phyloP scores from a whole-genome alignment of 1,140 invertebrate species.

The Tetragnatha versicolor region DNA sequence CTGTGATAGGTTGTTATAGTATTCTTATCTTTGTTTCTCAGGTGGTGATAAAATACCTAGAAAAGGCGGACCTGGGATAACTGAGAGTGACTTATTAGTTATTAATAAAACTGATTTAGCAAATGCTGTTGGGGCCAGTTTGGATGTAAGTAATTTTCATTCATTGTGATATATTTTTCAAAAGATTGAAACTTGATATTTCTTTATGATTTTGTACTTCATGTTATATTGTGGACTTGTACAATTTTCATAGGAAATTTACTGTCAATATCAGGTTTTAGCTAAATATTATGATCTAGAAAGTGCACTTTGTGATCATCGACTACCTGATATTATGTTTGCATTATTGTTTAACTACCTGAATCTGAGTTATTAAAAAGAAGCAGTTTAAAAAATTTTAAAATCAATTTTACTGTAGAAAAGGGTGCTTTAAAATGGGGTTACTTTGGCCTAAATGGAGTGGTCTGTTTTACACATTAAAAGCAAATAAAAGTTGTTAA shows the following conservation, averaged over 20 bases:
- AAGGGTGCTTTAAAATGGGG: too few relatives aligned
- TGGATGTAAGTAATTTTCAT: slow-evolving; percentile 44
- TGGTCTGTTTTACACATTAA: too few relatives aligned
- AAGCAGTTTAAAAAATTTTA: too few relatives aligned
- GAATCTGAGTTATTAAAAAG: too few relatives aligned
- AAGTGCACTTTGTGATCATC: not conserved
- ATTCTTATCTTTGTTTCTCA: too few relatives aligned
- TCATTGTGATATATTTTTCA: not conserved
- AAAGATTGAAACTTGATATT: not conserved
- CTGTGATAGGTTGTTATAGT: too few relatives aligned
- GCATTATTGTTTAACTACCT: too few relatives aligned
- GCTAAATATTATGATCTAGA: not conserved
- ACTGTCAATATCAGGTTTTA: not conserved
- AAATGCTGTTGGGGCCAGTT: slow-evolving; percentile 63
- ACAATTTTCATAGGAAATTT: not conserved
- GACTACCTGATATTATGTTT: too few relatives aligned
- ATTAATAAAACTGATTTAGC: slow-evolving; percentile 66
- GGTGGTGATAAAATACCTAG: slow-evolving; percentile 65
- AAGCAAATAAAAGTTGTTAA: too few relatives aligned
- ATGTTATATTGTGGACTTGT: not conserved
- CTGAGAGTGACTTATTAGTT: slow-evolving; percentile 64
- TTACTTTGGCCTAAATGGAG: too few relatives aligned
- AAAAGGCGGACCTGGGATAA: slow-evolving; percentile 65
- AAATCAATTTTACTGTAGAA: too few relatives aligned
- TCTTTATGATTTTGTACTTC: not conserved